These are phyloP conservation scores for Lates japonicus DNA, from an alignment of 2,797 vertebrate species.

Conservation along the genomic window DNA sequence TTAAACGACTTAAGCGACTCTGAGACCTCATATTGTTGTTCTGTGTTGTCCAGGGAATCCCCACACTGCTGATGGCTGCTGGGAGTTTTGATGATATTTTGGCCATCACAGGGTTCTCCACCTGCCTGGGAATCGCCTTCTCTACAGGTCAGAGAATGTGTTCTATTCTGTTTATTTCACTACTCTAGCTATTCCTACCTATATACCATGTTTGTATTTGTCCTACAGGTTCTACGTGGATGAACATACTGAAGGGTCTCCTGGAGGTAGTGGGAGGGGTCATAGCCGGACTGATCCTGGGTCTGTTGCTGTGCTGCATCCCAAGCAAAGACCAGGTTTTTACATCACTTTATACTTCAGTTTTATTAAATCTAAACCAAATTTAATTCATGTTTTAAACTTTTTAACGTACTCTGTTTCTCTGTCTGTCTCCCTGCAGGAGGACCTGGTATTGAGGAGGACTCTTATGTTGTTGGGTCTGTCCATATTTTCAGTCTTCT, in stretches of 20 bases:
- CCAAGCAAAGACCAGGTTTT: constrained; percentile 92
- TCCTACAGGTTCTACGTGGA: constrained; percentile 88
- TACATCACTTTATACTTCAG: accelerated
- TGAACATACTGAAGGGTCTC: constrained; percentile 89
- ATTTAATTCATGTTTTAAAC: background rate
- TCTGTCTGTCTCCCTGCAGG: constrained; percentile 75
- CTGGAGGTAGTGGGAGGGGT: constrained; percentile 92
- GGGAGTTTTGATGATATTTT: constrained; percentile 95
- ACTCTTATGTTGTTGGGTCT: constrained; percentile 88
- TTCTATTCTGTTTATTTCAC: background rate
- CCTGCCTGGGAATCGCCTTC: constrained; percentile 93
- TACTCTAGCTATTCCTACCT: background rate
- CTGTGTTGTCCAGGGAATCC: constrained; percentile 82
- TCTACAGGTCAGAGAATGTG: constrained; percentile 84
- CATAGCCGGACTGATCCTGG: constrained; percentile 87
- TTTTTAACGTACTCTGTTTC: background rate
- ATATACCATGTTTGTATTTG: background rate
- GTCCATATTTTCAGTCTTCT: constrained; percentile 90
- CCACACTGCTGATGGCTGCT: constrained; percentile 95
- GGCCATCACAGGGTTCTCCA: constrained; percentile 96
- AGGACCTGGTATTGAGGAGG: constrained; percentile 86
- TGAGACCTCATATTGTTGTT: background rate
- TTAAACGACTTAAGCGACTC: too few species aligned
- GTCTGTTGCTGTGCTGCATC: constrained; percentile 90
- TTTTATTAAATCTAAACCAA: background rate